phyloP scores from a whole-genome alignment of 2,113 vertebrate species.

The Xenotilapia flavipinnis region DNA sequence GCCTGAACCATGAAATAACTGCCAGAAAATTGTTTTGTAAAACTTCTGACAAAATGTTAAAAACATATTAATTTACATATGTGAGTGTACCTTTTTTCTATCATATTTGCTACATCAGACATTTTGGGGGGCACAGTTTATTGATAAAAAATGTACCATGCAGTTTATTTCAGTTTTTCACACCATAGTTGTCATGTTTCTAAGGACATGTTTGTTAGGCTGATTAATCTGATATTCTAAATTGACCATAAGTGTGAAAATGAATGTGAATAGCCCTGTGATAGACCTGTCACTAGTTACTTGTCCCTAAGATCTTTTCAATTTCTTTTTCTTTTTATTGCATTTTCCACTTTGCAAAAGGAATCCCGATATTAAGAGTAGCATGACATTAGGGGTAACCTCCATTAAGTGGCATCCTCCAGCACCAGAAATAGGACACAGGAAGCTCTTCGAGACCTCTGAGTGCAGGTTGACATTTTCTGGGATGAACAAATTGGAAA shows the following conservation, averaged over 20 bases:
- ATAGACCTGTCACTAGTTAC: not conserved
- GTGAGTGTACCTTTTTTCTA: not conserved
- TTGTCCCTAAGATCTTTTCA: not conserved
- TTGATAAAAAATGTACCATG: not conserved
- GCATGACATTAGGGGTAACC: not conserved
- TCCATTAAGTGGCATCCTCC: not conserved
- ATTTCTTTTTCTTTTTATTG: not conserved
- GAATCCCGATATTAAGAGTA: not conserved
- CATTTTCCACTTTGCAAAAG: not conserved
- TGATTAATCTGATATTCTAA: not conserved
- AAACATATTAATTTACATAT: not conserved
- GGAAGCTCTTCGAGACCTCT: not conserved
- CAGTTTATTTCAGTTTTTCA: not conserved
- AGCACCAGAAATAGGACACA: not conserved
- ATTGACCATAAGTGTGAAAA: not conserved
- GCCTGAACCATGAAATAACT: not conserved
- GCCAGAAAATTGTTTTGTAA: not conserved
- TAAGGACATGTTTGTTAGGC: not conserved
- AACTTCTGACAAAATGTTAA: not conserved
- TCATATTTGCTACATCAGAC: not conserved
- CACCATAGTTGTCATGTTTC: not conserved
- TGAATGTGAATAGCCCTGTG: not conserved
- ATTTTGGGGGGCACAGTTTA: fast-evolving
- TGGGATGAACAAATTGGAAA: not conserved
- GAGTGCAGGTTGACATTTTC: conserved; percentile 33